phyloP scores from a whole-genome alignment of 2,113 vertebrate genomes.

The Zeus faber region DNA sequence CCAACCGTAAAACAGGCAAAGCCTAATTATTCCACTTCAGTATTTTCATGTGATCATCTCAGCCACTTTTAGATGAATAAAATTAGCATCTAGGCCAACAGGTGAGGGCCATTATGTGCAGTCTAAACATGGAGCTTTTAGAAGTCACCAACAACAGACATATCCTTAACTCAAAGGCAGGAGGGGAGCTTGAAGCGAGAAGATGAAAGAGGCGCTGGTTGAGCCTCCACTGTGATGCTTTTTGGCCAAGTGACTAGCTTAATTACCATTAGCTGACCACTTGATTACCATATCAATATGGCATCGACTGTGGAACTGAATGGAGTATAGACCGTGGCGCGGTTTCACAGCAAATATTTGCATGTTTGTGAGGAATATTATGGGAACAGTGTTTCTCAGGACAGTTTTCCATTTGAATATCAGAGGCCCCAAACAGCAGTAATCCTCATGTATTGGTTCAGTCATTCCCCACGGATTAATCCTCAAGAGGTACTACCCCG shows the following conservation, averaged over 20 bases:
- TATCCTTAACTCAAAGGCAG: slow-evolving; percentile 22
- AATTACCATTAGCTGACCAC: slow-evolving; percentile 58
- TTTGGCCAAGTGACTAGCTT: slow-evolving; percentile 18
- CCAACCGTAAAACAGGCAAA: slow-evolving; percentile 12
- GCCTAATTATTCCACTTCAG: slow-evolving; percentile 24
- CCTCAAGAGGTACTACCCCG: slow-evolving; percentile 61
- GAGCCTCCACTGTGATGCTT: slow-evolving; percentile 23
- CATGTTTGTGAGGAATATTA: slow-evolving; percentile 37
- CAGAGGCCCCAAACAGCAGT: slow-evolving; percentile 58
- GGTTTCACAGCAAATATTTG: slow-evolving; percentile 29
- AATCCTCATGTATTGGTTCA: slow-evolving; percentile 58
- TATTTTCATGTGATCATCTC: slow-evolving; percentile 21
- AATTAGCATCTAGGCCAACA: slow-evolving; percentile 57
- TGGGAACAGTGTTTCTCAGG: slow-evolving; percentile 51
- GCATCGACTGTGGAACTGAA: slow-evolving; percentile 40
- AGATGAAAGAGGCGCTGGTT: slow-evolving; percentile 46
- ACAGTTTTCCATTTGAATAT: slow-evolving; percentile 58
- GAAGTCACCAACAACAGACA: slow-evolving; percentile 30
- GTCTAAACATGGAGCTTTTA: slow-evolving; percentile 28
- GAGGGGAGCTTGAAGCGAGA: slow-evolving; percentile 25
- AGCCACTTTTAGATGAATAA: too few relatives aligned
- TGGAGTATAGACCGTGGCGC: slow-evolving; percentile 26
- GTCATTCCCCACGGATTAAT: slow-evolving; percentile 52
- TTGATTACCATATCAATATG: slow-evolving; percentile 63
- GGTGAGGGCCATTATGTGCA: slow-evolving; percentile 38